phyloP scores from a whole-genome alignment of 2,113 vertebrate species.

The Bostrychus sinensis region DNA sequence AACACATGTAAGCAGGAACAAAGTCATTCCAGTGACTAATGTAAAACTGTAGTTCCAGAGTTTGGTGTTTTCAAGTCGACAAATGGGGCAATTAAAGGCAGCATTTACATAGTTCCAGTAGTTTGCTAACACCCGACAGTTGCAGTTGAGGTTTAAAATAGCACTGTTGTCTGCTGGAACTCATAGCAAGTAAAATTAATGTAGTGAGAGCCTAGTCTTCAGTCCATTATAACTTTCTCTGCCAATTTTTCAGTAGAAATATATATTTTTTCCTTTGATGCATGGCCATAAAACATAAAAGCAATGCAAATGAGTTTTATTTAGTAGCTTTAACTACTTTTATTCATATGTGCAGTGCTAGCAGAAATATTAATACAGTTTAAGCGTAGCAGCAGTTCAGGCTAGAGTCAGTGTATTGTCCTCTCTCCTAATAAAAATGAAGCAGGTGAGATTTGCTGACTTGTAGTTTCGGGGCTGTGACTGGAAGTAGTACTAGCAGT shows the following conservation, averaged over 20 bases:
- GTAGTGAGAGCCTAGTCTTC: too few relatives aligned
- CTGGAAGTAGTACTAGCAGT: constrained; percentile 1
- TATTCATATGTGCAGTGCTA: background rate
- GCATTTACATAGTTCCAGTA: background rate
- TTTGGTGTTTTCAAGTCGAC: background rate
- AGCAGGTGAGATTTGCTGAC: background rate
- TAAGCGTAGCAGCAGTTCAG: background rate
- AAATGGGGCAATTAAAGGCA: constrained; percentile 8
- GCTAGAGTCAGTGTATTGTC: background rate
- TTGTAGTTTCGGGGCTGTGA: background rate
- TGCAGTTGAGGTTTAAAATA: background rate
- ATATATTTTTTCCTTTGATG: too few relatives aligned
- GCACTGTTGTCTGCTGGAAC: background rate
- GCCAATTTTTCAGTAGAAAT: too few relatives aligned
- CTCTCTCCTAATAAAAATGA: background rate
- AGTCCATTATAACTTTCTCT: too few relatives aligned
- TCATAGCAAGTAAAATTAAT: background rate
- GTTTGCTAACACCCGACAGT: background rate
- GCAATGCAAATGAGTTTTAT: background rate
- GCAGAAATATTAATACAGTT: background rate
- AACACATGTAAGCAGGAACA: background rate
- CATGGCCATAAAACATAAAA: too few relatives aligned
- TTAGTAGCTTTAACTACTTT: background rate
- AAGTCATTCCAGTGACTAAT: constrained; percentile 1
- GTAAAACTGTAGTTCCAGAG: background rate